Percentiles rank a stretch among this genome's conserved stretches.
These are phyloP conservation scores for Bombus impatiens DNA, from an alignment of 1,140 invertebrate genomes.

Conservation along the genomic window DNA sequence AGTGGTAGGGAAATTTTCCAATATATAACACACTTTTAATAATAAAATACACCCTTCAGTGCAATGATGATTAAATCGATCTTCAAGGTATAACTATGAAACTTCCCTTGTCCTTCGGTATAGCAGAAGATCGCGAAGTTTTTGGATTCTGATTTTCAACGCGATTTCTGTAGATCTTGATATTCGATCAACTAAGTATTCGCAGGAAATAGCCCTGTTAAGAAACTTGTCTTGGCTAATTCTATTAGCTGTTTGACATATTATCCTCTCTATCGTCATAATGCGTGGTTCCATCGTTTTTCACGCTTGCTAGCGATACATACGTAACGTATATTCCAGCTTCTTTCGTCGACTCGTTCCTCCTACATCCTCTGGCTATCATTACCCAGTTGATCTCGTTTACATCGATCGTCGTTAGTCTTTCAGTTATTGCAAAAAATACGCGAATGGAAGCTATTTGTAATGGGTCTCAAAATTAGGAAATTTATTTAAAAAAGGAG, in stretches of 20 bases:
- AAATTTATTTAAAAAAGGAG: background rate
- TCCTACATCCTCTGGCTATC: background rate
- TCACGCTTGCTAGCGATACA: background rate
- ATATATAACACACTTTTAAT: background rate
- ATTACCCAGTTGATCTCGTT: slow-evolving; percentile 48
- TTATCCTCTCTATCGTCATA: slow-evolving; percentile 36
- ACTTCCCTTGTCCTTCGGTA: background rate
- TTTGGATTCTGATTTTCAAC: slow-evolving; percentile 27
- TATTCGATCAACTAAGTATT: slow-evolving; percentile 25
- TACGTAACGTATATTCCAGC: background rate
- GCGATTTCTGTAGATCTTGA: background rate
- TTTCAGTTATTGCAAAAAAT: too few species aligned
- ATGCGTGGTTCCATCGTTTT: slow-evolving; percentile 64
- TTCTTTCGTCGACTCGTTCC: background rate
- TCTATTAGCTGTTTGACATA: slow-evolving; percentile 66
- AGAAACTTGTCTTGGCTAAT: slow-evolving; percentile 65
- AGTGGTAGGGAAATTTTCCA: too few species aligned
- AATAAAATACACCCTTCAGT: background rate
- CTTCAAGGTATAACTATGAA: background rate
- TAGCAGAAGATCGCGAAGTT: slow-evolving; percentile 38
- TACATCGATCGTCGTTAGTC: background rate
- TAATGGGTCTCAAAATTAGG: background rate
- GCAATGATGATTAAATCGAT: slow-evolving; percentile 3
- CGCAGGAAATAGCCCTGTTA: slow-evolving; percentile 11
- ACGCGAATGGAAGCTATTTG: too few species aligned